These are phyloP conservation scores for Cheilosia soror DNA, from an alignment of 2,888 invertebrate genomes.

Conservation along the genomic window DNA sequence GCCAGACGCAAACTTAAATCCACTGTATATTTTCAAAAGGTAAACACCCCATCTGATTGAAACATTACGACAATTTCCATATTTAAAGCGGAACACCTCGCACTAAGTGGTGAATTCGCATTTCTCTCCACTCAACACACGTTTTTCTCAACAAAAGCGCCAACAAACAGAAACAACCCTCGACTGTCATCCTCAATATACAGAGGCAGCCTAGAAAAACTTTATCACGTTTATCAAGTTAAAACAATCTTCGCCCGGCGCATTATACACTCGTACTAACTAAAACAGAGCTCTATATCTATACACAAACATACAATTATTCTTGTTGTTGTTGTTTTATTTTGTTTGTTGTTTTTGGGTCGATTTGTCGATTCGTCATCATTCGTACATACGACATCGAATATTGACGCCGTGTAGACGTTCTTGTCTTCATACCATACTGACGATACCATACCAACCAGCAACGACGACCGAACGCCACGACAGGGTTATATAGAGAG, in stretches of 20 bases:
- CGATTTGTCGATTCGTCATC: constrained; percentile 64
- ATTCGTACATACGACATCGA: constrained; percentile 27
- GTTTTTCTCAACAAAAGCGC: not conserved
- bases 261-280: not conserved
- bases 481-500: constrained; percentile 60
- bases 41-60: constrained; percentile 44
- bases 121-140: not conserved
- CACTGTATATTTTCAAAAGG: not conserved
- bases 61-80: constrained; percentile 47
- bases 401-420: constrained; percentile 26
- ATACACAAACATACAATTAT: constrained; percentile 47
- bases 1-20: no score
- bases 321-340: not conserved
- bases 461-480: constrained; percentile 1
- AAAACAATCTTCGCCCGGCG: constrained; percentile 16
- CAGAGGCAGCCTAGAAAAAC: not conserved
- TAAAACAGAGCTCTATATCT: constrained; percentile 46
- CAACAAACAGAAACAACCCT: not conserved
- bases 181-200: not conserved
- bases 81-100: constrained; percentile 37
- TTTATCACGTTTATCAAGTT: constrained; percentile 20
- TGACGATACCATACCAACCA: not conserved
- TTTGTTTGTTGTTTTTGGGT: constrained; percentile 13
- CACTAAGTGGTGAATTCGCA: constrained; percentile 8
- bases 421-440: constrained; percentile 33